Percentiles rank a stretch among this genome's conserved stretches.
Evolutionary conservation across 2,888 invertebrate genomes (phyloP).

Genomic region (Metacarcinus magister): DNA sequence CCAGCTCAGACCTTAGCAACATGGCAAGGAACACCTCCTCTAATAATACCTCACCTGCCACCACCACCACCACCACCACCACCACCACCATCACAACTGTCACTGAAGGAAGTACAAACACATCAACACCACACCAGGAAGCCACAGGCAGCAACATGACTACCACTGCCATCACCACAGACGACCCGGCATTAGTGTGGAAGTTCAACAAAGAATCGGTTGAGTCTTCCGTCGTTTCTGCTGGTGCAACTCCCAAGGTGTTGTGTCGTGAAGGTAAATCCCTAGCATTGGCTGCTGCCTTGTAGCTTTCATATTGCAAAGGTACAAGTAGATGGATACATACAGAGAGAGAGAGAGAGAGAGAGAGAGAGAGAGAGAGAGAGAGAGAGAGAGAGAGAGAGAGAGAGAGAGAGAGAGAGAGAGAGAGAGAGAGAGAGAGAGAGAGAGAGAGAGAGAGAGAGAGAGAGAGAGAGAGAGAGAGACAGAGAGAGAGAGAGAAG

Average conservation of each 20-base stretch:
- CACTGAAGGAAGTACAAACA: not conserved
- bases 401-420: no score
- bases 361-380: no score
- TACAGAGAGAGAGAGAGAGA: no score
- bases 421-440: no score
- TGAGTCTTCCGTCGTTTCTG: not conserved
- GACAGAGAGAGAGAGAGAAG: no score
- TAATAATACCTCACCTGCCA: not conserved
- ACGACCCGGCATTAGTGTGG: not conserved
- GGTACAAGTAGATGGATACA: no score
- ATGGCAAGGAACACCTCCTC: conserved; percentile 22
- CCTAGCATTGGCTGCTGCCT: not conserved
- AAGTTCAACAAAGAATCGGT: conserved; percentile 34
- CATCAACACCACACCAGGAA: not conserved
- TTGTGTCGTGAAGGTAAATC: conserved; percentile 63
- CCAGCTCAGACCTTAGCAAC: conserved; percentile 55
- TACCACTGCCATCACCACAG: not conserved
- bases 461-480: no score
- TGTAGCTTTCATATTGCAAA: no score
- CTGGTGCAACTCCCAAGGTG: not conserved
- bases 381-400: no score
- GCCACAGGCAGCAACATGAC: not conserved
- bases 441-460: no score
- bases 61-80: conserved; percentile 54
- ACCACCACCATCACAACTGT: conserved; percentile 18